Evolutionary conservation across 2,888 invertebrate species (phyloP).

Genomic region (Drosophila mayaguana): DNA sequence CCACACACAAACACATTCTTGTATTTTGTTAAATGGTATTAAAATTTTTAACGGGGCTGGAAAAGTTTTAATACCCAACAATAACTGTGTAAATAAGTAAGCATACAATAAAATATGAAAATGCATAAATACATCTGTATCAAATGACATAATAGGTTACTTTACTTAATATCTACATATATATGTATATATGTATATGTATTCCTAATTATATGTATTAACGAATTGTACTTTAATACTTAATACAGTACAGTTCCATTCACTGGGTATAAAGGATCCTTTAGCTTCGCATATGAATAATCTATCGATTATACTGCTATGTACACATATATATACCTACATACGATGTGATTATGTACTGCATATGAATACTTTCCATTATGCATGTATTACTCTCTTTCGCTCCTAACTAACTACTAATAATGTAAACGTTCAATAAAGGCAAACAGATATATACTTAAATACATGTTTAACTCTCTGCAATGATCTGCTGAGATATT

Average conservation of each 20-base stretch:
- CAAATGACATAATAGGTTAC: conserved; percentile 25
- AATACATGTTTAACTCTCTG: neutral
- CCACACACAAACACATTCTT: conserved; percentile 12
- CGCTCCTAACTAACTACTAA: neutral
- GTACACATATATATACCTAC: neutral
- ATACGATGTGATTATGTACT: conserved; percentile 4
- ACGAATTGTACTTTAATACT: conserved; percentile 10
- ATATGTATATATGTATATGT: neutral
- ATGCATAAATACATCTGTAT: conserved; percentile 16
- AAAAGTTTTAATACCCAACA: conserved; percentile 79
- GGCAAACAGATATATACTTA: conserved; percentile 10
- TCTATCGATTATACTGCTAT: neutral
- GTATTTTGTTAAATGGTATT: conserved; percentile 52
- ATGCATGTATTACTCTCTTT: conserved; percentile 9
- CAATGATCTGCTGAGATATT: no score
- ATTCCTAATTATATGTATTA: neutral
- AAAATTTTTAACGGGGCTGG: conserved; percentile 81
- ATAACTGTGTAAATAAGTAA: conserved; percentile 45
- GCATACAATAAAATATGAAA: conserved; percentile 17
- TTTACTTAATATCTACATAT: conserved; percentile 17
- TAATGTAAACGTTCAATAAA: conserved; percentile 26
- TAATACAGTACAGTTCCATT: neutral
- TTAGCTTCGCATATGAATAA: conserved; percentile 16
- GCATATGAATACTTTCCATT: conserved; percentile 2
- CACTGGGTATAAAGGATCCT: conserved; percentile 9